phyloP scores from a whole-genome alignment of 2,888 invertebrate species.

The Tanytarsus gracilentus region DNA sequence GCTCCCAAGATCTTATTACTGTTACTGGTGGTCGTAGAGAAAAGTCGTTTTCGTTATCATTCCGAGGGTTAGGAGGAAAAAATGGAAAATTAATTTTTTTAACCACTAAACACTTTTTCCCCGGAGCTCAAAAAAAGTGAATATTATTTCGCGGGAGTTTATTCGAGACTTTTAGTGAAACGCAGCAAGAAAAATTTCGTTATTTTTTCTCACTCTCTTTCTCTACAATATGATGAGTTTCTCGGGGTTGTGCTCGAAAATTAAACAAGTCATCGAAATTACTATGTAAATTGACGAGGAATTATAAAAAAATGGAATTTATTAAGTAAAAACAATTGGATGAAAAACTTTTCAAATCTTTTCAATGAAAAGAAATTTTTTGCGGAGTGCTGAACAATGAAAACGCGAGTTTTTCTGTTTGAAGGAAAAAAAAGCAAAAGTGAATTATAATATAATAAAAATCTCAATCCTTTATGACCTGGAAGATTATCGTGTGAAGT shows the following conservation, averaged over 20 bases:
- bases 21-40: constrained; percentile 26
- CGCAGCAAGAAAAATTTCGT: too few species aligned
- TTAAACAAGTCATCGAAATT: too few species aligned
- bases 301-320: neutral
- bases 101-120: neutral
- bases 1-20: constrained; percentile 27
- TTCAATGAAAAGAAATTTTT: constrained; percentile 25
- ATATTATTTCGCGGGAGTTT: too few species aligned
- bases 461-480: neutral
- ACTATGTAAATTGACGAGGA: neutral
- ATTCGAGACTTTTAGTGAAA: too few species aligned
- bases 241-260: too few species aligned
- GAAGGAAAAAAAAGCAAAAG: neutral
- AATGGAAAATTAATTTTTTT: constrained; percentile 13
- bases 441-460: neutral
- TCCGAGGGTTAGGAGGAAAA: constrained; percentile 12
- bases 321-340: neutral
- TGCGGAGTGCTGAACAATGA: neutral
- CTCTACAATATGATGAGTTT: too few species aligned
- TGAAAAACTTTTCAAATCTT: constrained; percentile 13
- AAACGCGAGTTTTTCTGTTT: neutral
- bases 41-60: constrained; percentile 27
- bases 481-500: neutral
- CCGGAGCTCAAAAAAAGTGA: neutral
- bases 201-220: too few species aligned